Percentiles rank a stretch among this genome's conserved stretches.
phyloP scores from a whole-genome alignment of 2,888 invertebrate species.

The Callinectes sapidus region DNA sequence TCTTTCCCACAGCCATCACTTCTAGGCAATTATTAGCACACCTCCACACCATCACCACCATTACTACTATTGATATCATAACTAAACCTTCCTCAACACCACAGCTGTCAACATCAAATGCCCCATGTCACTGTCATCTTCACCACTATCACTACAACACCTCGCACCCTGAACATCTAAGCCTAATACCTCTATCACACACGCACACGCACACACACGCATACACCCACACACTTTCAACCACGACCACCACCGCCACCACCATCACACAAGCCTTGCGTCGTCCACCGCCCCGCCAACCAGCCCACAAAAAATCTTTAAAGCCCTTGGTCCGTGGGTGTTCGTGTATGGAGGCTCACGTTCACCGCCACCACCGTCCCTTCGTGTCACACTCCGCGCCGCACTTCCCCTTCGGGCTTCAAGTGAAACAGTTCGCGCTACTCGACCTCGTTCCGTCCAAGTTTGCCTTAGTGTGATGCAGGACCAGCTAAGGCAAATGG shows the following conservation, averaged over 20 bases:
- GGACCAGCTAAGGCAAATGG: slow-evolving; percentile 7
- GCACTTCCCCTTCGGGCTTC: neutral
- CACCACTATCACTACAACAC: neutral
- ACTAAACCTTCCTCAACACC: neutral
- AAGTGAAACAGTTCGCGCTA: neutral
- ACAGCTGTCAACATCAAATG: neutral
- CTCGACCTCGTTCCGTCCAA: neutral
- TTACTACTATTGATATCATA: neutral
- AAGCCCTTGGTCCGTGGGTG: slow-evolving; percentile 44
- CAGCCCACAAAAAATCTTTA: slow-evolving; percentile 61
- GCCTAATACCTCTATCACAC: neutral
- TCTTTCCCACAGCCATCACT: neutral
- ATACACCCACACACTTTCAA: slow-evolving; percentile 4
- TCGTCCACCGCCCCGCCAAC: slow-evolving; percentile 29
- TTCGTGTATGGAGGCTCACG: slow-evolving; percentile 40
- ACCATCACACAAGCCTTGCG: neutral
- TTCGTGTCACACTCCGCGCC: neutral
- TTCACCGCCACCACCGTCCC: neutral
- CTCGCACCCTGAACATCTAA: neutral
- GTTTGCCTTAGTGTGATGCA: neutral
- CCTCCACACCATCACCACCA: neutral
- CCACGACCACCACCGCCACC: slow-evolving; percentile 18
- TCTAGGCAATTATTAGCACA: neutral
- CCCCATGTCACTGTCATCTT: neutral
- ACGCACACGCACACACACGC: slow-evolving; percentile 44